phyloP scores from a whole-genome alignment of 2,888 invertebrate species.

The Timandra comae region DNA sequence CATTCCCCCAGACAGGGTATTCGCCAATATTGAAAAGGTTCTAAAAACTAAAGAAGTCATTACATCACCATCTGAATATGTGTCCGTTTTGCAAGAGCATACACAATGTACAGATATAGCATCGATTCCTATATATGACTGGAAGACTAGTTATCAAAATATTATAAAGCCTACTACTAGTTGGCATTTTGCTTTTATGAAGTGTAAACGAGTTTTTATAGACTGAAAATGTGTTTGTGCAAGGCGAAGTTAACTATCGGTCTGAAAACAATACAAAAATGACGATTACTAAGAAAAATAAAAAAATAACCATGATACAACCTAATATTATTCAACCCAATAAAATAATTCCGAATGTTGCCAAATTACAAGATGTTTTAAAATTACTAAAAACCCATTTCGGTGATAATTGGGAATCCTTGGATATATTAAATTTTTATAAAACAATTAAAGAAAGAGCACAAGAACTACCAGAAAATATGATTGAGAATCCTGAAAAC shows the following conservation, averaged over 20 bases:
- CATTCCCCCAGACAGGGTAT: conserved; percentile 2
- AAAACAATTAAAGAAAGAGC: conserved; percentile 10
- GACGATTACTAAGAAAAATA: conserved; percentile 12
- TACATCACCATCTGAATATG: conserved; percentile 9
- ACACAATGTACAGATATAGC: conserved; percentile 5
- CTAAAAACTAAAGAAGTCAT: conserved; percentile 12
- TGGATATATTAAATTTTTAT: conserved; percentile 9
- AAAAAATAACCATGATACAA: conserved; percentile 10
- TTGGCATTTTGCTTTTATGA: conserved; percentile 17
- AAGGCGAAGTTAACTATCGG: conserved; percentile 13
- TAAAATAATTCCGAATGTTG: conserved; percentile 8
- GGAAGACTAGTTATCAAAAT: conserved; percentile 8
- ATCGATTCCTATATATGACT: conserved; percentile 13
- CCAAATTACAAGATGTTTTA: conserved; percentile 13
- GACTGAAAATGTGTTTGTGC: conserved; percentile 15
- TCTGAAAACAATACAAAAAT: conserved; percentile 8
- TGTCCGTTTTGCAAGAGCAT: conserved; percentile 10
- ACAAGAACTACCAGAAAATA: too few relatives aligned
- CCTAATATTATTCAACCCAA: conserved; percentile 10
- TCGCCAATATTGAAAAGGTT: conserved; percentile 10
- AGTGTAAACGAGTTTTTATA: conserved; percentile 13
- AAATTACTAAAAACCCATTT: conserved; percentile 9
- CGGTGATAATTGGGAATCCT: conserved; percentile 8
- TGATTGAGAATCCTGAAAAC: too few relatives aligned
- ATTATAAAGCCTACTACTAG: conserved; percentile 14